Evolutionary conservation across 1,140 invertebrate genomes (phyloP), one percentile per base, ranked within the genome.

Genomic region (Wiebesia pumilae): DNA sequence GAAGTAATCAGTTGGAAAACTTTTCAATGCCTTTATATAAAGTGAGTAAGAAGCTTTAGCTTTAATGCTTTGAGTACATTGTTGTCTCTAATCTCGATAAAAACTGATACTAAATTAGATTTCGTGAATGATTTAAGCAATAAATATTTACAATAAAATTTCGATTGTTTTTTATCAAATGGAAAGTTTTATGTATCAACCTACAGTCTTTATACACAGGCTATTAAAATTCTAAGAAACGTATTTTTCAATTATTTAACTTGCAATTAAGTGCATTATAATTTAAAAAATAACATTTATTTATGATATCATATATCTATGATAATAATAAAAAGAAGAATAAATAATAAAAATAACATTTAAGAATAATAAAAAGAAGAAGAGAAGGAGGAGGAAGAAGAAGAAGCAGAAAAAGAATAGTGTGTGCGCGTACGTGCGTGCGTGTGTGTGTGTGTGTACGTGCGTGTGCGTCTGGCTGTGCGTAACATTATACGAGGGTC

Each of bases 101-200:
- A 73, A 73, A 43, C 38, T n/a, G 24, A 24, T 43, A 75, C 21
- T 75, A 40, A 75, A 75, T 75, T 43, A 75, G 71, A 43, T 75
- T 43, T 43, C 40, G 27, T 12, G 40, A n/a, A n/a, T 21, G 24
- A 75, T 75, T 40, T 10, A 27, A 19, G 24, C 30, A 51, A 82
- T 82, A 51, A 83, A 83, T 83, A 83, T 83, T 54, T 47, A 81
- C 24, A 67, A 30, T 65, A 12, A 47, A 30, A 38, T 73, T 71
- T 12, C 30, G 2, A n/a, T 54, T 79, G 33, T 79, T 30, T 54
- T 14, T 54, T 79, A 75, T 75, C 6, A n/a, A 43, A n/a, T 43
- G 40, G 24, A 40, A 40, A 40, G 38, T 75, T 75, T 43, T 27
- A 75, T 43, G n/a, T 43, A 9, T 43, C 38, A 71, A 71, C 16